A percentile compares a stretch with the other conserved stretches of the same genome.
phyloP scores from a whole-genome alignment of 2,888 invertebrate species.

The Crematogaster levior region DNA sequence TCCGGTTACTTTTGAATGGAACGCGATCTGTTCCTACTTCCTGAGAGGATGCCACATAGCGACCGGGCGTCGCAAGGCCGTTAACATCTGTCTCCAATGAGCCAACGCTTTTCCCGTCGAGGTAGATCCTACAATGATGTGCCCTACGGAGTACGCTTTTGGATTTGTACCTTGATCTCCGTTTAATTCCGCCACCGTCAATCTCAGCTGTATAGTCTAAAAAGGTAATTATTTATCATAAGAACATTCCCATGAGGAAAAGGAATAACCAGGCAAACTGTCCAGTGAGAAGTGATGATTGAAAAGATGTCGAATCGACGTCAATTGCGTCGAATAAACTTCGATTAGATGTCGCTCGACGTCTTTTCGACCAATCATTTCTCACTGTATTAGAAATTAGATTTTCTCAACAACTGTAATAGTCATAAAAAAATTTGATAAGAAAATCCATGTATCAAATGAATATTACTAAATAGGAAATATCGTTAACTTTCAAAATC shows the following conservation, averaged over 20 bases:
- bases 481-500: too few relatives aligned
- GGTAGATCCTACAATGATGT: constrained; percentile 92
- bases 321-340: too few relatives aligned
- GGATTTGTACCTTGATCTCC: constrained; percentile 85
- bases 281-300: too few relatives aligned
- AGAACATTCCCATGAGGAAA: not conserved
- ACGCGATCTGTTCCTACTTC: constrained; percentile 77
- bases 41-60: constrained; percentile 94
- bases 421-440: not conserved
- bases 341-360: too few relatives aligned
- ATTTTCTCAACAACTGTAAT: not conserved
- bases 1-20: not conserved
- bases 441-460: not conserved
- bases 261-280: too few relatives aligned
- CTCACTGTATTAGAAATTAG: too few relatives aligned
- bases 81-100: constrained; percentile 95
- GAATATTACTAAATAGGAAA: not conserved
- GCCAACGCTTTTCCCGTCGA: constrained; percentile 91
- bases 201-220: constrained; percentile 91
- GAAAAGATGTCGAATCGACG: too few relatives aligned
- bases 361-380: too few relatives aligned
- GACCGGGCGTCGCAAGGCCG: constrained; percentile 92
- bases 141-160: constrained; percentile 90
- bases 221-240: not conserved
- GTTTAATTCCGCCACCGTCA: constrained; percentile 88